A percentile compares a stretch with the other conserved stretches of the same genome.
phyloP scores from a whole-genome alignment of 2,113 vertebrate species.

The Peucedramus taeniatus region DNA sequence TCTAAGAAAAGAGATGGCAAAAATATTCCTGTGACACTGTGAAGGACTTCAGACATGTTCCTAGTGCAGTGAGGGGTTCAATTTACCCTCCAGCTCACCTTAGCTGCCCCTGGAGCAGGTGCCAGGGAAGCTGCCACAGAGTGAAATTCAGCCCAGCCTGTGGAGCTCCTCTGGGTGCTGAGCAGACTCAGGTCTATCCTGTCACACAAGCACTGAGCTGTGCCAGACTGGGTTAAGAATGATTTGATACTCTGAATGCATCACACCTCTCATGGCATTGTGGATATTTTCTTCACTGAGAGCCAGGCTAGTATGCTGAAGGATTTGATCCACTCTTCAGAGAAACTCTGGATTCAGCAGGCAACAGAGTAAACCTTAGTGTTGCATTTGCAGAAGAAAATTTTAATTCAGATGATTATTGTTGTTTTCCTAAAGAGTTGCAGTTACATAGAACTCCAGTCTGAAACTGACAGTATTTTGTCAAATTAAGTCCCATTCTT shows the following conservation, averaged over 20 bases:
- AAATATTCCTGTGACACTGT: not conserved
- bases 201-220: not conserved
- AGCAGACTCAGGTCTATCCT: not conserved
- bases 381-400: not conserved
- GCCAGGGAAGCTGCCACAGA: not conserved
- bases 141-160: not conserved
- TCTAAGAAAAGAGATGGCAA: not conserved
- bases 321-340: not conserved
- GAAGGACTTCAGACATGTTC: not conserved
- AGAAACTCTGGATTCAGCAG: not conserved
- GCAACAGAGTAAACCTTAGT: not conserved
- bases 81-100: not conserved
- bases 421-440: not conserved
- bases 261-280: not conserved
- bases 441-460: not conserved
- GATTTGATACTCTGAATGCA: not conserved
- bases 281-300: not conserved
- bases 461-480: not conserved
- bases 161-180: not conserved
- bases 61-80: not conserved
- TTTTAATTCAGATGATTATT: not conserved
- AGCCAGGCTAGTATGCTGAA: not conserved
- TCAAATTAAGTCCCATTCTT: conserved; percentile 16
- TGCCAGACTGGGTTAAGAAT: not conserved
- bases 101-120: not conserved